Base-by-base conservation (phyloP, 2,797 vertebrate species). In the Peromyscus aztecus region DNA sequence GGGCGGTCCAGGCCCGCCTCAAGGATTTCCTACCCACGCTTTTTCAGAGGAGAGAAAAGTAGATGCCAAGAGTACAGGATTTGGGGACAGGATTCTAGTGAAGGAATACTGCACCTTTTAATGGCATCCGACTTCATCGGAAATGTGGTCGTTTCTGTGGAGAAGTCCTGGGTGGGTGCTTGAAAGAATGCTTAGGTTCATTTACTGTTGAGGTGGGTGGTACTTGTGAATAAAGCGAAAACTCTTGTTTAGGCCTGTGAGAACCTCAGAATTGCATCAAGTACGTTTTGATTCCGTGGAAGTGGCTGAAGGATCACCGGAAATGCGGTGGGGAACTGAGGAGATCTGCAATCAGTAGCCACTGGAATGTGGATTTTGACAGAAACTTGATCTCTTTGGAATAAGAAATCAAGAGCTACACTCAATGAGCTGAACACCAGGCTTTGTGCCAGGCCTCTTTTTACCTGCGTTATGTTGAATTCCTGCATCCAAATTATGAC, bases 391-490 rank as follows among this genome's bases (percentile, higher is more conserved):
- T 52, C 27, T 87, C 86, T n/a, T 0, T 84, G 40, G 92, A 84
- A 69, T 69, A 89, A 93, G 34, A 63, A 81, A 9, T 6, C 67
- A 76, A 90, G 16, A 89, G 34, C 65, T 34, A 40, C 57, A 27
- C 0, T 55, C 73, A 31, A 43, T 43, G 24, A 37, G 8, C 17
- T 24, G 43, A 37, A 83, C 14, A 90, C 40, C 29, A 76, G 43
- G 34, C 24, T 63, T 34, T 84, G 21, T 27, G 24, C 29, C 75
- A 80, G 94, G 40, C 43, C 52, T 11, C 49, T n/a, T 92, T 88
- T 89, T 92, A 69, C 49, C 14, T 84, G 27, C 23, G 55, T 88
- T 77, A 46, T 67, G 77, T 55, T 78, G 90, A 90, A 94, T 94
- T 85, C 43, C 93, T 57, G 77, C 13, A 59, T 4, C 27, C 34